phyloP scores from a whole-genome alignment of 2,888 invertebrate genomes.

The Drosophila nr. medialis region DNA sequence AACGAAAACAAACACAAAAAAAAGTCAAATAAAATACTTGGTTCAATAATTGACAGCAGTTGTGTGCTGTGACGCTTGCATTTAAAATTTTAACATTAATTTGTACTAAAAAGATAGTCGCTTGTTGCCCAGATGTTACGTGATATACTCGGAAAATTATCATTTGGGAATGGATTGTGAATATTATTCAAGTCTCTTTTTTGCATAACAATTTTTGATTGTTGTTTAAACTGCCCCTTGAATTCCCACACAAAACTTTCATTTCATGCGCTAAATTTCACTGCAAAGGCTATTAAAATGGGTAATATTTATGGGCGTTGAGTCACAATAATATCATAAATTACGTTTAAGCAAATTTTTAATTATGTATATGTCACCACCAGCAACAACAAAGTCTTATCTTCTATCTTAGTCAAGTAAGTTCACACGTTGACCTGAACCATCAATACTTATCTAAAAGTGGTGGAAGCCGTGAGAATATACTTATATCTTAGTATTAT shows the following conservation, averaged over 20 bases:
- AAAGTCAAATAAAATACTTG: slow-evolving; percentile 12
- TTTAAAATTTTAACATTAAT: slow-evolving; percentile 17
- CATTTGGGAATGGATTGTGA: slow-evolving; percentile 9
- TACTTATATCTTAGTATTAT: neutral
- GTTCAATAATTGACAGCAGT: slow-evolving; percentile 48
- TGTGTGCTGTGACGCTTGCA: slow-evolving; percentile 19
- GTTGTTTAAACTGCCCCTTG: slow-evolving; percentile 5
- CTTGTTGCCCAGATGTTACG: slow-evolving; percentile 37
- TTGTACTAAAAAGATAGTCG: slow-evolving; percentile 13
- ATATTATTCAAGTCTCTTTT: slow-evolving; percentile 20
- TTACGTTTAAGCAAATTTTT: too few species aligned
- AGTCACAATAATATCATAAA: neutral
- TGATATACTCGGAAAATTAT: slow-evolving; percentile 34
- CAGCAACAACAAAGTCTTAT: neutral
- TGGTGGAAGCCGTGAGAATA: neutral
- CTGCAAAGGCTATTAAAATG: neutral
- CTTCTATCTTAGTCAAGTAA: neutral
- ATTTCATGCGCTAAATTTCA: slow-evolving; percentile 36
- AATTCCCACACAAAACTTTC: slow-evolving; percentile 37
- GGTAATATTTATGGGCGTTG: neutral
- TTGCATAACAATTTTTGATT: slow-evolving; percentile 31
- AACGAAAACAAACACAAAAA: neutral
- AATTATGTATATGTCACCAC: too few species aligned
- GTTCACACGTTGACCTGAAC: neutral
- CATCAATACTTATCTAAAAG: neutral